Evolutionary conservation across 2,888 invertebrate genomes (phyloP).

Genomic region (Gastrophysa polygoni): DNA sequence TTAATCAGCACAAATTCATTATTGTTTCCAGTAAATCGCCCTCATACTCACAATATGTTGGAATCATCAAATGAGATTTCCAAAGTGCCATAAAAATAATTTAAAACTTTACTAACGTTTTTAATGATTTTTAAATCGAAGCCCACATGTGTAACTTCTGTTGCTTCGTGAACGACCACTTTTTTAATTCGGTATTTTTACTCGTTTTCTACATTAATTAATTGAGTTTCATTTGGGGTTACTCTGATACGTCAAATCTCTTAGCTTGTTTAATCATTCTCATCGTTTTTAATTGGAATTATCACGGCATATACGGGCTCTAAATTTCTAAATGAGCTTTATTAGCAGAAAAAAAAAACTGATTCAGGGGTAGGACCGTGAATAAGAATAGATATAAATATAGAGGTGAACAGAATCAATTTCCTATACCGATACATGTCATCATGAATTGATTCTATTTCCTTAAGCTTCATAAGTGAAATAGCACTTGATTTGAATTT

Average conservation of each 20-base stretch:
- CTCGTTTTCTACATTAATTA: slow-evolving; percentile 44
- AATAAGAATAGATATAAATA: neutral
- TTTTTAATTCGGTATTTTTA: slow-evolving; percentile 45
- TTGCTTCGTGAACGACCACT: slow-evolving; percentile 38
- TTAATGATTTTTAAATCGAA: slow-evolving; percentile 20
- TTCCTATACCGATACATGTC: too few relatives aligned
- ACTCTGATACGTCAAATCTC: slow-evolving; percentile 46
- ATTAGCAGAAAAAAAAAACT: slow-evolving; percentile 13
- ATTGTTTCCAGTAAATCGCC: slow-evolving; percentile 2
- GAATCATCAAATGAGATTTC: slow-evolving; percentile 12
- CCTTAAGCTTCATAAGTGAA: too few relatives aligned
- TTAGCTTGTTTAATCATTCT: slow-evolving; percentile 45
- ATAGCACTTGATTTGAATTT: too few relatives aligned
- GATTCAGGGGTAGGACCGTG: neutral
- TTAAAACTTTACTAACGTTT: slow-evolving; percentile 7
- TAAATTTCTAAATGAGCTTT: slow-evolving; percentile 21
- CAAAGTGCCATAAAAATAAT: slow-evolving; percentile 11
- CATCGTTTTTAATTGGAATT: slow-evolving; percentile 43
- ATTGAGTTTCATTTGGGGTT: slow-evolving; percentile 40
- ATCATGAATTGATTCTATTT: too few relatives aligned
- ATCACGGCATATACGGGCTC: slow-evolving; percentile 35
- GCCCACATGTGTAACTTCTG: slow-evolving; percentile 27
- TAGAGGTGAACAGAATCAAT: too few relatives aligned
- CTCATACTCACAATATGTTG: neutral
- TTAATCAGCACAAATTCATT: neutral